Evolutionary conservation across 92 coral and sea anemone species (phyloP), one percentile per base, ranked within the genome.

Genomic region (Plumapathes pennacea): DNA sequence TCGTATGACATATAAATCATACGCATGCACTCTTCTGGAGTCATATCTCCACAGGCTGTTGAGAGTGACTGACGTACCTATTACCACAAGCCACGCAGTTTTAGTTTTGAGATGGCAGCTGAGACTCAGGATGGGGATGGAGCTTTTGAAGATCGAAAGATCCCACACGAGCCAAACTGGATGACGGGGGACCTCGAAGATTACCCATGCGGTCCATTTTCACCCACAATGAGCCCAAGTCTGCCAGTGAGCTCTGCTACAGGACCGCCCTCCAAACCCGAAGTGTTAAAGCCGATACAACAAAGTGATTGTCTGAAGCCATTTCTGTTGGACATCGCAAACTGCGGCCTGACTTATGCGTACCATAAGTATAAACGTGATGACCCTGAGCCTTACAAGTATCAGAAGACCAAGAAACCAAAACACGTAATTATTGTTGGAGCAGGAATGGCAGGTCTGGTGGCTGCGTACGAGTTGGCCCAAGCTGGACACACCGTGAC

Each of bases 381-480:
- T 33, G 22, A 42, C 32, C 68, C 76, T 57, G 46, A n/a, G 33
- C 32, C 25, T 38, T 30, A 40, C 17, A n/a, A n/a, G n/a, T n/a
- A n/a, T n/a, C 37, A 50, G 18, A 50, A 40, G 67, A 33, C 74
- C 34, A 7, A 36, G 37, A 52, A 40, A 15, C 56, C 56, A 20
- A 69, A 69, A 57, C 56, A 58, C 34, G 41, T 58, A 33, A 58
- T 58, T 1, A 30, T 58, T 18, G 65, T 58, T 14, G 65, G 65
- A 29, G 67, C 77, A 37, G 77, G 77, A 69, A 69, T 69, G 77
- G 77, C 77, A 43, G 69, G 77, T 10, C 77, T 69, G 4, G 62
- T 61, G 11, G 77, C 77, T 30, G 77, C 77, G 32, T 69, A 52
- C 47, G 77, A 41, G 48, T 47, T 69, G 63, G 57, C 41, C 10